Evolutionary conservation across 1,140 invertebrate genomes (phyloP), one percentile per base, ranked within the genome.

Genomic region (Drosophila azteca): DNA sequence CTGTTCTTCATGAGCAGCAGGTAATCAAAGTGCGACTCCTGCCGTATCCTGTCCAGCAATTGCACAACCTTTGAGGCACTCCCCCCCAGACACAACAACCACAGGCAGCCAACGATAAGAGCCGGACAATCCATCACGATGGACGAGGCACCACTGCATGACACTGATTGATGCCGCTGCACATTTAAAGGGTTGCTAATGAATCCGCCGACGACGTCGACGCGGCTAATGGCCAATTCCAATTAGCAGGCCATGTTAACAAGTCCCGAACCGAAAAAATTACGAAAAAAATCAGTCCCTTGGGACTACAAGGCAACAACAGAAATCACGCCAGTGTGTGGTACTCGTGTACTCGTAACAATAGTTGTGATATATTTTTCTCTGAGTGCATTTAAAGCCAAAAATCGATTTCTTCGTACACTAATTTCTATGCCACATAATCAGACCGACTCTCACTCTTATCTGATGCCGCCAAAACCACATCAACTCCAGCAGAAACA

Each of bases 161-260:
- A 67, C 74, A 53, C 59, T 59, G 61, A 63, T 54, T 61, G 67
- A 65, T 74, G 65, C 29, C 31, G 15, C 45, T 65, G 49, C 68
- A 58, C 60, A 85, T 84, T 85, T 87, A 84, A 84, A 87, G 81
- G 81, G 77, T 77, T 84, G 68, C 82, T 81, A 74, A 87, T 87
- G 60, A 69, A 49, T 61, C 52, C 70, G 9, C 24, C 45, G 26
- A 15, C 43, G 15, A 69, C 45, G 20, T 26, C 17, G 17, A 20
- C 17, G 17, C 44, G 31, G 45, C 63, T 61, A 51, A 58, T 70
- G 66, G 53, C 49, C 51, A 64, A 55, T 31, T 58, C 55, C 59
- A 77, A 80, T 80, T 85, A 80, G 52, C 35, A n/a, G 31, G 24
- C 26, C 15, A 29, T 61, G 69, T 59, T 59, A 77, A 83, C 79